Conservation (phyloP, 2,113 vertebrate genomes). For the Rhegmatorhina hoffmannsi region DNA sequence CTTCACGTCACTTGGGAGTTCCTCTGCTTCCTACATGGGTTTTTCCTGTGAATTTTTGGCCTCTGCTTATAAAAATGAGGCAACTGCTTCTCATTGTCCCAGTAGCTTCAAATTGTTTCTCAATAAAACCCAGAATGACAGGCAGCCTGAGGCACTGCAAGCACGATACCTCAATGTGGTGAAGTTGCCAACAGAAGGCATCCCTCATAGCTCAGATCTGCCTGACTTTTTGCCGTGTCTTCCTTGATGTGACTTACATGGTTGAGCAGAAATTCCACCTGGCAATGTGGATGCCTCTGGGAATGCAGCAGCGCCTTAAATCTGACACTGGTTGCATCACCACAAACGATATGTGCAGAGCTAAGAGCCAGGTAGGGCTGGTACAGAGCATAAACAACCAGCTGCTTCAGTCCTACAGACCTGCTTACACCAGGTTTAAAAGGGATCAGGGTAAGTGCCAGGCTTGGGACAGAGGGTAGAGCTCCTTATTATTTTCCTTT, state of each 20-base stretch:
- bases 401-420: not conserved
- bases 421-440: not conserved
- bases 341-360: not conserved
- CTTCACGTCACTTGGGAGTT: not conserved
- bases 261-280: not conserved
- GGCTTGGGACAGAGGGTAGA: not conserved
- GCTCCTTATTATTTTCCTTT: not conserved
- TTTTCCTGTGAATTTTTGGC: not conserved
- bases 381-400: not conserved
- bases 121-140: not conserved
- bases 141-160: not conserved
- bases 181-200: not conserved
- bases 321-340: not conserved
- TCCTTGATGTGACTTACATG: rapidly evolving
- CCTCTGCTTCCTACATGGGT: not conserved
- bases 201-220: not conserved
- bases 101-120: not conserved
- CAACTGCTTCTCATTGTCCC: not conserved
- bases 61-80: not conserved
- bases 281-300: not conserved
- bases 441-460: not conserved
- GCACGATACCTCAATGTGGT: rapidly evolving
- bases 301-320: rapidly evolving
- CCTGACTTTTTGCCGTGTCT: not conserved
- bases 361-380: not conserved